Evolutionary conservation across 2,797 vertebrate genomes (phyloP), one percentile per base, ranked within the genome.

Genomic region (Champsocephalus gunnari): DNA sequence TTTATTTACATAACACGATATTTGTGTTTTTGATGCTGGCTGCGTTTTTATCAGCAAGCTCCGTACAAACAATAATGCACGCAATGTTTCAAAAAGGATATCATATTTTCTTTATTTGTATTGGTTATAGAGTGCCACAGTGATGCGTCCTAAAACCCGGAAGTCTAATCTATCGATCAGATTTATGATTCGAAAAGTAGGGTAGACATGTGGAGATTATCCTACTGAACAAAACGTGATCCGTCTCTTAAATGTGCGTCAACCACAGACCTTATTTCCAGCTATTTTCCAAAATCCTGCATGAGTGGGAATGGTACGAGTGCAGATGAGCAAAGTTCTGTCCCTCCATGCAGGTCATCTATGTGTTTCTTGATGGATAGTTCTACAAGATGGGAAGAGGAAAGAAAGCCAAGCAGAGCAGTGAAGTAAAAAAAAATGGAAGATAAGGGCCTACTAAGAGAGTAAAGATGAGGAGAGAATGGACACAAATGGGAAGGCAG

Each of bases 1-100:
- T 66, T 75, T 71, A 77, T 85, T 82, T 75, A 65, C 32, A 71
- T 49, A 60, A 72, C 34, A 55, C 21, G 5, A 21, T 61, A 63
- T 85, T 62, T 66, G 14, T 16, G 53, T 51, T 68, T 63, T 70
- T 60, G 56, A 16, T 48, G 49, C 43, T 4, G 2, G 58, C 50
- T 71, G 34, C 0, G 0, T 77, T 64, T 79, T 74, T 58, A 69
- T 83, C 28, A 24, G 38, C 3, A 49, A 55, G 12, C 65, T 68
- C 10, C 21, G 49, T n/a, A 51, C 14, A 48, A 19, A 17, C 11
- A 28, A 48, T n/a, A 66, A 63, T 65, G 5, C 55, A 51, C 28
- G 45, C 19, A 2, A 47, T 6, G 14, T 60, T 59, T 65, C 48
- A 58, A 24, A 38, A 61, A n/a, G 1, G 28, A 61, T 50, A 6